Percentiles rank a stretch among this genome's conserved stretches.
Conservation (phyloP, 2,797 vertebrate genomes). For the Pseudotriccus pelzelni region DNA sequence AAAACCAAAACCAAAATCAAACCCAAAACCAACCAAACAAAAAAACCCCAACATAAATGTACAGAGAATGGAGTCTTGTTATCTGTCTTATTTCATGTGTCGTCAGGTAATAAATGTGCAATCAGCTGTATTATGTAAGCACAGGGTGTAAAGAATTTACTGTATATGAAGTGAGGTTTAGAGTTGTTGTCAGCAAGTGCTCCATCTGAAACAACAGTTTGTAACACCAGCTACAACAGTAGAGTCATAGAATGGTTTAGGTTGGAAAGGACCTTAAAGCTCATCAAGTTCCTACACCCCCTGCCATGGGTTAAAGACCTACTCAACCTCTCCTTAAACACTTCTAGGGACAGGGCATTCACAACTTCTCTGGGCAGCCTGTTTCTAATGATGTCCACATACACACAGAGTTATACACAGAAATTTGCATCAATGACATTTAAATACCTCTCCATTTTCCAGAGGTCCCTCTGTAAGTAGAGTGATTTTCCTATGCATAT, state of each 20-base stretch:
- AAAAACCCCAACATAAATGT: not conserved
- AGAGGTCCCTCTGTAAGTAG: constrained; percentile 25
- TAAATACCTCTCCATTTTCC: constrained; percentile 28
- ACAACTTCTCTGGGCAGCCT: not conserved
- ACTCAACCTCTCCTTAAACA: not conserved
- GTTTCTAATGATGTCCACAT: not conserved
- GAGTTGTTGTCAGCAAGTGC: not conserved
- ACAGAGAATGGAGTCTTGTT: not conserved
- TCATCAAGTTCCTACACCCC: not conserved
- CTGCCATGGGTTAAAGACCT: not conserved
- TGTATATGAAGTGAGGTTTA: not conserved
- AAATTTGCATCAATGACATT: not conserved
- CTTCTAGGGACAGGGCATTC: not conserved
- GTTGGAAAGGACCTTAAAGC: not conserved
- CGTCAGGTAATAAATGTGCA: not conserved
- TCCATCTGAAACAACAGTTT: constrained; percentile 7
- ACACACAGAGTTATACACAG: not conserved
- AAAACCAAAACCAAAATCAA: too few relatives aligned
- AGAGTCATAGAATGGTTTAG: not conserved
- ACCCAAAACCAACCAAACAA: not conserved
- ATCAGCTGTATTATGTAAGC: not conserved
- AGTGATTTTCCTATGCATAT: constrained; percentile 64
- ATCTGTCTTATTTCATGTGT: not conserved
- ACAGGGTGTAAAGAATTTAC: constrained; percentile 10
- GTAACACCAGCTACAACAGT: not conserved